These are phyloP conservation scores for Trachelus troglodyta DNA, from an alignment of 2,888 invertebrate genomes.

Conservation along the genomic window DNA sequence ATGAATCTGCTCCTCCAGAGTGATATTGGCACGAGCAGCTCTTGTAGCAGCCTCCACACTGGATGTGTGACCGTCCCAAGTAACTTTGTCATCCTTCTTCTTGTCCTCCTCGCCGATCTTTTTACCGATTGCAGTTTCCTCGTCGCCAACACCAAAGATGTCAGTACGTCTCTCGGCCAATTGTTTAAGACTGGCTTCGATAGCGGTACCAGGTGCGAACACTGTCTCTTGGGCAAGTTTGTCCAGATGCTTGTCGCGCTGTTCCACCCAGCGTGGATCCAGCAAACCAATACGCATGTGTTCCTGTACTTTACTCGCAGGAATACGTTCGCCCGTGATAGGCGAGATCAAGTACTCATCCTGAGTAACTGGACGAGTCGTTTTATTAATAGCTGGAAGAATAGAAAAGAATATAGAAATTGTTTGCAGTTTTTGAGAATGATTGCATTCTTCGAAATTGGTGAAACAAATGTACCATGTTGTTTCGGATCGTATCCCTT, in stretches of 20 bases:
- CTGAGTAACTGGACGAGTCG: slow-evolving; percentile 73
- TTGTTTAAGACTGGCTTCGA: slow-evolving; percentile 94
- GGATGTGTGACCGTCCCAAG: slow-evolving; percentile 98
- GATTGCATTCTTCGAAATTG: not conserved
- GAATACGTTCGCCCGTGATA: slow-evolving; percentile 97
- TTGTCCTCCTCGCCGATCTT: slow-evolving; percentile 93
- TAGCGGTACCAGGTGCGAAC: slow-evolving; percentile 84
- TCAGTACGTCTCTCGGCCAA: slow-evolving; percentile 99
- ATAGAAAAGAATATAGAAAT: not conserved
- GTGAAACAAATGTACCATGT: slow-evolving; percentile 58
- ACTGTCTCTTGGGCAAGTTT: slow-evolving; percentile 92
- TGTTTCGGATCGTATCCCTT: slow-evolving; percentile 97
- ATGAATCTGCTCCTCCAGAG: slow-evolving; percentile 96
- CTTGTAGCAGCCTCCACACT: slow-evolving; percentile 96
- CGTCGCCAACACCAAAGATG: slow-evolving; percentile 99
- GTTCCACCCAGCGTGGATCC: slow-evolving; percentile 98
- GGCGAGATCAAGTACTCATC: slow-evolving; percentile 97
- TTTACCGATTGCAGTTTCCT: slow-evolving; percentile 99
- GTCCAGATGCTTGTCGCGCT: slow-evolving; percentile 93
- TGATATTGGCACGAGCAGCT: slow-evolving; percentile 94
- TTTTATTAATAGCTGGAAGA: slow-evolving; percentile 65
- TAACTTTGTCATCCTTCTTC: slow-evolving; percentile 89
- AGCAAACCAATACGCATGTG: slow-evolving; percentile 97
- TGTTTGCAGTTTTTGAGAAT: not conserved
- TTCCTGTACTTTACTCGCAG: slow-evolving; percentile 96